phyloP scores from a whole-genome alignment of 2,113 vertebrate genomes.

The Barnardius zonarius region DNA sequence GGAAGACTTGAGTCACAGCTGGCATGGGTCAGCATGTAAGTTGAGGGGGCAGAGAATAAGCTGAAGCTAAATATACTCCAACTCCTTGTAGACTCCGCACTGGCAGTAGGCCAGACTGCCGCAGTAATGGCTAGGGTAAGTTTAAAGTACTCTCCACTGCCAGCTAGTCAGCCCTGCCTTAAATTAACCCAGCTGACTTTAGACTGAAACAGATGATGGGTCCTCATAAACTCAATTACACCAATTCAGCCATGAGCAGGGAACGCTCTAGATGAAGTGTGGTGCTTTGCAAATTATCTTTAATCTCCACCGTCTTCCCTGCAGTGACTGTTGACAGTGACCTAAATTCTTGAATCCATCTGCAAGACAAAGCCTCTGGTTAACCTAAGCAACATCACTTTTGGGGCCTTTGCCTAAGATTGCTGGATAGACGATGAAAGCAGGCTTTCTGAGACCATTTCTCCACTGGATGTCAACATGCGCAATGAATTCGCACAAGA shows the following conservation, averaged over 20 bases:
- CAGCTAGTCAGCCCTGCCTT: slow-evolving; percentile 45
- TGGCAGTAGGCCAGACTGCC: slow-evolving; percentile 23
- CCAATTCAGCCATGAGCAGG: not conserved
- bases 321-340: slow-evolving; percentile 30
- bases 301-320: not conserved
- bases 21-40: not conserved
- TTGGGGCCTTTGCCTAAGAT: not conserved
- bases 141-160: slow-evolving; percentile 22
- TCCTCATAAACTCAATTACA: slow-evolving; percentile 21
- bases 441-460: slow-evolving; percentile 12
- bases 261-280: not conserved
- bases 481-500: slow-evolving; percentile 11
- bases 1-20: slow-evolving; percentile 12
- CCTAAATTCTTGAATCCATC: slow-evolving; percentile 14
- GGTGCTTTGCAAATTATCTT: not conserved
- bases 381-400: not conserved
- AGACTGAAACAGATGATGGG: slow-evolving; percentile 31
- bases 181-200: slow-evolving; percentile 48
- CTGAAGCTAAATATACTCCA: slow-evolving; percentile 45
- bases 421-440: not conserved
- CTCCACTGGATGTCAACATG: not conserved
- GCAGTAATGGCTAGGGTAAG: slow-evolving; percentile 9
- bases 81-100: not conserved
- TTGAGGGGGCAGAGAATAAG: slow-evolving; percentile 2
- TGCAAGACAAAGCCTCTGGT: slow-evolving; percentile 24